Base-by-base conservation (phyloP, 2,888 invertebrate species). In the Euphydryas editha region DNA sequence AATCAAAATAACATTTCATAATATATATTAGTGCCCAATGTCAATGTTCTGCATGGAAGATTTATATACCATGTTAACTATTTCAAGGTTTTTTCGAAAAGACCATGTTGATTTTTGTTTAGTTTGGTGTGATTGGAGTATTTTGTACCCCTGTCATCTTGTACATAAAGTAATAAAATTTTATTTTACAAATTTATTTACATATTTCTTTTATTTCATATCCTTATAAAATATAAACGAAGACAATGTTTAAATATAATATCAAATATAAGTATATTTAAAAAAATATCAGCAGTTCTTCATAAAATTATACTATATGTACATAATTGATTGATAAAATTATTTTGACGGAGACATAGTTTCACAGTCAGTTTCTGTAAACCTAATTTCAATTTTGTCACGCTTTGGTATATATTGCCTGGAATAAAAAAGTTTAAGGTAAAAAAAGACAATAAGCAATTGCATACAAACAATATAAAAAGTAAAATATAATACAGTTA, bases 331-430 rank as follows among this genome's bases (percentile, higher is more conserved):
- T 15, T 42, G 11, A 20, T 10, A 20, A 18, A 20, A 64, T 75
- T 68, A 77, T 69, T 78, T 76, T 42, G 68, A 72, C 47, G 79
- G 78, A 58, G 78, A 81, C 66, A 71, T 68, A 17, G 68, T 74
- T n/a, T 94, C 92, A 93, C 94, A 94, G 76, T 95, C 67, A 7
- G 67, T 65, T 24, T 62, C 61, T 17, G 86, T 86, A 81, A 97
- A 96, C 81, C 96, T 94, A 57, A 97, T 96, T 21, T 94, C 92
- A 75, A 97, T 94, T 83, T 93, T 90, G 13, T 90, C 86, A 62
- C 91, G 87, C 62, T 89, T 93, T 64, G 97, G 96, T 78, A 83
- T 84, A 78, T 94, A 95, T 84, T 95, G 94, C 79, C 95, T 96
- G 88, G 60, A 86, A 87, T 68, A 63, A 65, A 65, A 72, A 67